Evolutionary conservation across 2,797 vertebrate genomes (phyloP).

Genomic region (Dallia pectoralis): DNA sequence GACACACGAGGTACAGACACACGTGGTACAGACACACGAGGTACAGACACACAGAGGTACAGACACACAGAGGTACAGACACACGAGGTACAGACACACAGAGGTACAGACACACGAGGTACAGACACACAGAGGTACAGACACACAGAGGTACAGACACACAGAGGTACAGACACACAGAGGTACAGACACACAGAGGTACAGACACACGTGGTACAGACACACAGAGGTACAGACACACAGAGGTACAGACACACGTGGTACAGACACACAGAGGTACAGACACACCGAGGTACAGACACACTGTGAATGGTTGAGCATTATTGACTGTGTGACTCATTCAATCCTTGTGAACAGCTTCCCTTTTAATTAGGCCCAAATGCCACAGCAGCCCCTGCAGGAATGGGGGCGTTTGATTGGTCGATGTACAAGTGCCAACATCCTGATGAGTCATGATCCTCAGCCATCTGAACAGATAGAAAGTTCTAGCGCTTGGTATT

Average conservation of each 20-base stretch:
- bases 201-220: not conserved
- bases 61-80: not conserved
- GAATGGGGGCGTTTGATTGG: not conserved
- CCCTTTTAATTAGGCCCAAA: slow-evolving; percentile 12
- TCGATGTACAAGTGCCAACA: not conserved
- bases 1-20: too few relatives aligned
- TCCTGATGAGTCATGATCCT: not conserved
- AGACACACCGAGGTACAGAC: not conserved
- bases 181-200: not conserved
- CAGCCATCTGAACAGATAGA: not conserved
- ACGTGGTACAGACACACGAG: too few relatives aligned
- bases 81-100: not conserved
- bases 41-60: not conserved
- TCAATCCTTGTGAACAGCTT: not conserved
- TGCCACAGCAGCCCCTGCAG: not conserved
- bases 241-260: not conserved
- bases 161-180: too few relatives aligned
- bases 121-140: too few relatives aligned
- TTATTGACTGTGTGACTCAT: slow-evolving; percentile 7
- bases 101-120: too few relatives aligned
- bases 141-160: too few relatives aligned
- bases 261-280: not conserved
- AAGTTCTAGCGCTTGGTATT: too few relatives aligned
- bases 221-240: not conserved
- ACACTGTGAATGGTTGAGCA: not conserved